A percentile compares a stretch with the other conserved stretches of the same genome.
These are phyloP conservation scores for Drosophila mulleri DNA, from an alignment of 2,888 invertebrate genomes.

Conservation along the genomic window DNA sequence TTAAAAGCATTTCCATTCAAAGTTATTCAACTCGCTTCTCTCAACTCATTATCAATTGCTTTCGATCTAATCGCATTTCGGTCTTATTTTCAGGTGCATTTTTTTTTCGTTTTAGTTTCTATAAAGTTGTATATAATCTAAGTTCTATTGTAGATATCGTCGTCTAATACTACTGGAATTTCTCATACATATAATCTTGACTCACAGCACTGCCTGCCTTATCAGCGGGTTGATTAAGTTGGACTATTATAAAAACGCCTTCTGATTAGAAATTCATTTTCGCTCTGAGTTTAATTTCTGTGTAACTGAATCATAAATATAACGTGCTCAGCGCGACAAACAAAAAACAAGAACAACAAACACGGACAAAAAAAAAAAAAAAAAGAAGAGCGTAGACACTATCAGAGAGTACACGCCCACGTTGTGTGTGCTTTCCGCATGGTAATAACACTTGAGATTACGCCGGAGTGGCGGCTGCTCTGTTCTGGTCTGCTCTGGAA, in stretches of 20 bases:
- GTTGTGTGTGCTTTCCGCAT: conserved; percentile 37
- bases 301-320: conserved; percentile 42
- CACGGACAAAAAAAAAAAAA: neutral
- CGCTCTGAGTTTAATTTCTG: neutral
- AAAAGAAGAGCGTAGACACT: conserved; percentile 8
- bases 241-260: conserved; percentile 21
- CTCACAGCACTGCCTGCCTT: conserved; percentile 32
- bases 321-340: conserved; percentile 14
- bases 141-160: neutral
- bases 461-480: conserved; percentile 3
- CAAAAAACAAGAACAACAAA: neutral
- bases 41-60: neutral
- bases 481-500: neutral
- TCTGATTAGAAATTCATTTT: conserved; percentile 29
- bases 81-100: neutral
- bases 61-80: neutral
- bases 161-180: conserved; percentile 13
- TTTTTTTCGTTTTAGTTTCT: neutral
- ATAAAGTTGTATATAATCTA: neutral
- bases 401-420: conserved; percentile 38
- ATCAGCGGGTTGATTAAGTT: conserved; percentile 51
- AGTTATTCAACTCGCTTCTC: neutral
- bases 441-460: conserved; percentile 57
- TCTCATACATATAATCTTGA: conserved; percentile 14
- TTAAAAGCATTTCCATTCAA: neutral